Conservation (phyloP, 1,140 invertebrate species). For the Drosophila orena region DNA sequence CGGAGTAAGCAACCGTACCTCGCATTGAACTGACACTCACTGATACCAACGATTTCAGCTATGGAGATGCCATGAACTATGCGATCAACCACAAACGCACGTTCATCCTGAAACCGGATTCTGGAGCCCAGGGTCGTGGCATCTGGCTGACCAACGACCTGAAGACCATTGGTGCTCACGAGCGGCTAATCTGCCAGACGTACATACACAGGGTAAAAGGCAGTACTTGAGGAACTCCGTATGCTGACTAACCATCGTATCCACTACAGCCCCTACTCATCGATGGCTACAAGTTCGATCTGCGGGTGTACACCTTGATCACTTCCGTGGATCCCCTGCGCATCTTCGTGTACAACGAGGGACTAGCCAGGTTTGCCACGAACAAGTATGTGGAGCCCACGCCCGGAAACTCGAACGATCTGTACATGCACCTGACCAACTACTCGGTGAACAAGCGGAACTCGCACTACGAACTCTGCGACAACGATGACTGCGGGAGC, state of each 20-base stretch:
- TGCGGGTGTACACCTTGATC: slow-evolving; percentile 96
- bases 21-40: no score
- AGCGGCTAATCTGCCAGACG: slow-evolving; percentile 93
- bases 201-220: slow-evolving; percentile 87
- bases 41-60: slow-evolving; percentile 29
- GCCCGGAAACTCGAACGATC: slow-evolving; percentile 91
- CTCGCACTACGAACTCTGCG: slow-evolving; percentile 87
- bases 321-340: slow-evolving; percentile 97
- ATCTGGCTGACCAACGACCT: slow-evolving; percentile 92
- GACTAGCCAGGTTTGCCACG: slow-evolving; percentile 95
- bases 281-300: slow-evolving; percentile 98
- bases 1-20: slow-evolving; percentile 88
- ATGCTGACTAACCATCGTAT: background rate
- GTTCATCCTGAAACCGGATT: slow-evolving; percentile 95
- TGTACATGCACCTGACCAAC: slow-evolving; percentile 99
- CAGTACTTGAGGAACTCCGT: background rate
- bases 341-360: slow-evolving; percentile 98
- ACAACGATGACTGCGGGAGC: slow-evolving; percentile 91
- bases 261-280: slow-evolving; percentile 91
- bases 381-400: slow-evolving; percentile 93
- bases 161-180: slow-evolving; percentile 91
- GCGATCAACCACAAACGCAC: slow-evolving; percentile 88
- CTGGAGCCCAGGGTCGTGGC: slow-evolving; percentile 93
- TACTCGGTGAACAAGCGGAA: slow-evolving; percentile 98
- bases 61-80: slow-evolving; percentile 79